phyloP scores from a whole-genome alignment of 2,888 invertebrate species.

The Chrysolina americana region DNA sequence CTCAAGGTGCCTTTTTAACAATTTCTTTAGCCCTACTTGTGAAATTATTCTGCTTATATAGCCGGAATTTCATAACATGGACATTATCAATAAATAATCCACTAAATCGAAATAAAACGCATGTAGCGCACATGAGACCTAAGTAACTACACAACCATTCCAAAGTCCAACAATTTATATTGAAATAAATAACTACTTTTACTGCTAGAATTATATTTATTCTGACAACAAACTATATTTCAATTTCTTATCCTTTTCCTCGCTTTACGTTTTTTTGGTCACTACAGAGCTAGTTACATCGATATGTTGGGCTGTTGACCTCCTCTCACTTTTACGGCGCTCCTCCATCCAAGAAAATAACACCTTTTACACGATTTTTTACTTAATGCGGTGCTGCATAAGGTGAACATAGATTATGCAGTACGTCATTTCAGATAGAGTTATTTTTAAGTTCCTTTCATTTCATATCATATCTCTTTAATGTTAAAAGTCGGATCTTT shows the following conservation, averaged over 20 bases:
- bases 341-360: conserved; percentile 22
- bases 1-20: no score
- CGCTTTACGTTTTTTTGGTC: conserved; percentile 7
- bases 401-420: not conserved
- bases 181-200: conserved; percentile 11
- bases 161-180: not conserved
- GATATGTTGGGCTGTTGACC: conserved; percentile 34
- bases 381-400: conserved; percentile 7
- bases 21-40: no score
- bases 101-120: no score
- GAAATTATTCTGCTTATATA: no score
- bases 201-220: conserved; percentile 6
- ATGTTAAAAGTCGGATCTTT: conserved; percentile 14
- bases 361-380: conserved; percentile 7
- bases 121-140: not conserved
- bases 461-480: conserved; percentile 14
- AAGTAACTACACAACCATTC: not conserved
- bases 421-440: not conserved
- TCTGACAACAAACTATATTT: conserved; percentile 6
- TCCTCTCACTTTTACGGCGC: conserved; percentile 32
- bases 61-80: no score
- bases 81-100: no score
- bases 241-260: conserved; percentile 15
- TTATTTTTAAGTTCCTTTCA: not conserved
- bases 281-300: conserved; percentile 2